A percentile compares a stretch with the other conserved stretches of the same genome.
Conservation (phyloP, 2,113 vertebrate genomes). For the Crypturellus undulatus region DNA sequence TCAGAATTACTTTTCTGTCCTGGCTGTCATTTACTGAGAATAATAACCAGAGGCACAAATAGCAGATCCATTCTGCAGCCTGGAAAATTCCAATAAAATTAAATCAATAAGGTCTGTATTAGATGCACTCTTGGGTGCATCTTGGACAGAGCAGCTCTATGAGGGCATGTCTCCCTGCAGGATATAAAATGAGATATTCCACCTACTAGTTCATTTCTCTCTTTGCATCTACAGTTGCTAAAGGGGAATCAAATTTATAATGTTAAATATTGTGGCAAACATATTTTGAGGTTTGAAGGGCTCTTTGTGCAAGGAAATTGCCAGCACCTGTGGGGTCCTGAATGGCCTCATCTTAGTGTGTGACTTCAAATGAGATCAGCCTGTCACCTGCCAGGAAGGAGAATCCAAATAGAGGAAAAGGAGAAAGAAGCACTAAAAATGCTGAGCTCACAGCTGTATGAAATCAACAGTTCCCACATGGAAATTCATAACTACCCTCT, state of each 20-base stretch:
- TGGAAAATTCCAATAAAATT: slow-evolving; percentile 53
- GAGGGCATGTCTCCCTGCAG: slow-evolving; percentile 54
- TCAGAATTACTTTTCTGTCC: slow-evolving; percentile 1
- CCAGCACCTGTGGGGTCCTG: slow-evolving; percentile 43
- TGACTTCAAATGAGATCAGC: slow-evolving; percentile 19
- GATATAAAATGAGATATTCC: slow-evolving; percentile 62
- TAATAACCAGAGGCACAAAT: slow-evolving; percentile 26
- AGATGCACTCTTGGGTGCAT: slow-evolving; percentile 50
- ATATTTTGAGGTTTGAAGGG: slow-evolving; percentile 61
- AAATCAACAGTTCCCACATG: slow-evolving; percentile 26
- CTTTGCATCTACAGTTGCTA: slow-evolving; percentile 41
- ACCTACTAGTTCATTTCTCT: slow-evolving; percentile 52
- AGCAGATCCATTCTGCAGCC: slow-evolving; percentile 53
- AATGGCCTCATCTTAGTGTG: not conserved
- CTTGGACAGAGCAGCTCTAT: slow-evolving; percentile 14
- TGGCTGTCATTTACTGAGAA: not conserved
- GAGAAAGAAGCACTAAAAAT: not conserved
- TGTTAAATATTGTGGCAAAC: slow-evolving; percentile 66
- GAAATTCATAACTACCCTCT: not conserved
- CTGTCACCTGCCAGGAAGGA: not conserved
- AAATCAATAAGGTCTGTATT: slow-evolving; percentile 46
- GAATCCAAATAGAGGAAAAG: not conserved
- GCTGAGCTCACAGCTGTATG: not conserved
- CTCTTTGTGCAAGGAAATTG: slow-evolving; percentile 59
- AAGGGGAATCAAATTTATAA: slow-evolving; percentile 67